Percentiles rank a stretch among this genome's conserved stretches.
phyloP scores from a whole-genome alignment of 2,888 invertebrate genomes.

The Drosophila peninsularis region DNA sequence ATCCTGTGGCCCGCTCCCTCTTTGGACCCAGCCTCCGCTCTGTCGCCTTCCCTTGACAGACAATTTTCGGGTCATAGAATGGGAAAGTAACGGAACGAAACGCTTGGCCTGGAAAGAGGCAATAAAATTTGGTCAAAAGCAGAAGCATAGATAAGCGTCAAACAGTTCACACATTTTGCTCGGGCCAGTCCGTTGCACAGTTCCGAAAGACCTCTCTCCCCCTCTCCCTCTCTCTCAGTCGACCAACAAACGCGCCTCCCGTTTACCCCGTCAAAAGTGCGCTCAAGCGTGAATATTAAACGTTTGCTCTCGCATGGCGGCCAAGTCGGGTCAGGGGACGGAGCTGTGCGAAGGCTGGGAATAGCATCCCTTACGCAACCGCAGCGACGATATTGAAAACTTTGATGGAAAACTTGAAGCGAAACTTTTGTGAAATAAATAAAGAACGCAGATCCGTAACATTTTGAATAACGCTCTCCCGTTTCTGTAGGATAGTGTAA shows the following conservation, averaged over 20 bases:
- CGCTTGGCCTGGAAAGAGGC: constrained; percentile 77
- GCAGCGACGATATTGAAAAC: constrained; percentile 48
- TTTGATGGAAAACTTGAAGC: constrained; percentile 40
- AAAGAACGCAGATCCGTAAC: constrained; percentile 12
- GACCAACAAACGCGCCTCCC: neutral
- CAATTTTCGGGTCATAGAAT: constrained; percentile 33
- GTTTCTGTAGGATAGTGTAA: neutral
- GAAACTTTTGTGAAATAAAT: constrained; percentile 37
- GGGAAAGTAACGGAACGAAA: constrained; percentile 53
- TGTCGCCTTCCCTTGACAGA: neutral
- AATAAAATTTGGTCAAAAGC: constrained; percentile 79
- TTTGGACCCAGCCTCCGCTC: too few species aligned
- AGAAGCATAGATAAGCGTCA: constrained; percentile 75
- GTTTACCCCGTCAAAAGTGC: constrained; percentile 48
- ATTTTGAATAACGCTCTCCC: constrained; percentile 5
- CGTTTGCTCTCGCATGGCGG: constrained; percentile 64
- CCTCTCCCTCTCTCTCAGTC: neutral
- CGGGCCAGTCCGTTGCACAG: constrained; percentile 39
- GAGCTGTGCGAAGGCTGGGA: neutral
- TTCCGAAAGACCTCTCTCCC: neutral
- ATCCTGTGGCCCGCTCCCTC: too few species aligned
- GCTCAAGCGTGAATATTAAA: constrained; percentile 81
- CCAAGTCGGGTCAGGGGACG: neutral
- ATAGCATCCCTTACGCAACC: constrained; percentile 55
- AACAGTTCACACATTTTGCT: constrained; percentile 76